phyloP scores from a whole-genome alignment of 2,888 invertebrate genomes.

The Uropetala carovei region DNA sequence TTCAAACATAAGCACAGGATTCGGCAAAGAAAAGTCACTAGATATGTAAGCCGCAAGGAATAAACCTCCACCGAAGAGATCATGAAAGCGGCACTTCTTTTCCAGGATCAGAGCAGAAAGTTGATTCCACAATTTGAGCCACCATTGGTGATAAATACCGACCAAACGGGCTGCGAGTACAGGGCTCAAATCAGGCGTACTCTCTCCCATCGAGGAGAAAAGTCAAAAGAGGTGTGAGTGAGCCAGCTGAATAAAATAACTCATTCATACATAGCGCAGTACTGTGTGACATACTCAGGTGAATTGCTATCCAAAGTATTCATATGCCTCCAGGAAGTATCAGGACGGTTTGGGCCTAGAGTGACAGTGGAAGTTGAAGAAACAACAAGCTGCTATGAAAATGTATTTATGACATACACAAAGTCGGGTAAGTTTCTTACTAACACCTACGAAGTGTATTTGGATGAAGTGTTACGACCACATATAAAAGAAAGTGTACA shows the following conservation, averaged over 20 bases:
- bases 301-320: constrained; percentile 65
- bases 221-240: not conserved
- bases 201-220: no score
- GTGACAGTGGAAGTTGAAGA: no score
- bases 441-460: constrained; percentile 66
- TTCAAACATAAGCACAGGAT: constrained; percentile 8
- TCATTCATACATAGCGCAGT: no score
- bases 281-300: constrained; percentile 62
- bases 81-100: not conserved
- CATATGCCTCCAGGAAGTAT: no score
- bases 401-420: constrained; percentile 69
- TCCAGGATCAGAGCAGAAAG: not conserved
- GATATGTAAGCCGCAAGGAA: no score
- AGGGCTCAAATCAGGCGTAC: no score
- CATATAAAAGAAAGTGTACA: constrained; percentile 64
- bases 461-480: constrained; percentile 67
- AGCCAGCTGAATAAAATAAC: constrained; percentile 53
- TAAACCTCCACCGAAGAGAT: no score
- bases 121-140: not conserved
- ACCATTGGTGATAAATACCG: not conserved
- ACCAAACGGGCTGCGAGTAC: no score
- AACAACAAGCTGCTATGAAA: no score
- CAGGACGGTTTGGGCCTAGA: no score
- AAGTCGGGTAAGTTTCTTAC: constrained; percentile 69
- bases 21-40: not conserved